phyloP scores from a whole-genome alignment of 2,797 vertebrate species.

The Allobates femoralis region DNA sequence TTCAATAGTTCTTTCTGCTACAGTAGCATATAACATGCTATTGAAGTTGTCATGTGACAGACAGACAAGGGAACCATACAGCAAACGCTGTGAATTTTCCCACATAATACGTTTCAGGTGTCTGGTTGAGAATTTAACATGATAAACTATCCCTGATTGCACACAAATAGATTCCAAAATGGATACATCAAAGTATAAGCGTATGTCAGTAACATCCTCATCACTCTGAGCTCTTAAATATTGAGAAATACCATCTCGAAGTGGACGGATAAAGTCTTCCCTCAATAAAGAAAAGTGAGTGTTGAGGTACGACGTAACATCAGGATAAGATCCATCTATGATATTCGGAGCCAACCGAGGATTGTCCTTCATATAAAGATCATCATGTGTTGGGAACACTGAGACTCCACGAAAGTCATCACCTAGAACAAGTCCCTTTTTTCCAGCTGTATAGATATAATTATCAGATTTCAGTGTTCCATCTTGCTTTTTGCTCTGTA shows the following conservation, averaged over 20 bases:
- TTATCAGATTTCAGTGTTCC: constrained; percentile 54
- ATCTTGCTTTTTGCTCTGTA: constrained; percentile 60
- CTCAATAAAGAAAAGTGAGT: constrained; percentile 64
- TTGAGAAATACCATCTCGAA: constrained; percentile 64
- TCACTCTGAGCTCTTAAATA: constrained; percentile 39
- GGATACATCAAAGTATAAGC: constrained; percentile 58
- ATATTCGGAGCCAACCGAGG: constrained; percentile 62
- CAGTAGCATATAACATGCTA: constrained; percentile 64
- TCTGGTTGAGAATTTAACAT: constrained; percentile 46
- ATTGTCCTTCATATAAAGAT: constrained; percentile 47
- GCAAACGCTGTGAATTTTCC: constrained; percentile 63
- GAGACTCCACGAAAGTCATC: constrained; percentile 61
- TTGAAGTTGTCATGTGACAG: constrained; percentile 63
- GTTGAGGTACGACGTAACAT: constrained; percentile 64
- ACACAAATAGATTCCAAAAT: constrained; percentile 51
- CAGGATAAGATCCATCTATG: constrained; percentile 53
- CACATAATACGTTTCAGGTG: constrained; percentile 53
- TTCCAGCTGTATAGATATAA: constrained; percentile 49
- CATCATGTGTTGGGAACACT: constrained; percentile 63
- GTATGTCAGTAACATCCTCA: constrained; percentile 56
- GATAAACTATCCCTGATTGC: constrained; percentile 57
- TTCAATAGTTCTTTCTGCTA: constrained; percentile 52
- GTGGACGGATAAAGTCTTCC: constrained; percentile 65
- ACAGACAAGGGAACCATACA: constrained; percentile 64
- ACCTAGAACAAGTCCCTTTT: background rate